Percentiles rank a stretch among this genome's conserved stretches.
Evolutionary conservation across 2,888 invertebrate species (phyloP).

Genomic region (Ormyrus nitidulus): DNA sequence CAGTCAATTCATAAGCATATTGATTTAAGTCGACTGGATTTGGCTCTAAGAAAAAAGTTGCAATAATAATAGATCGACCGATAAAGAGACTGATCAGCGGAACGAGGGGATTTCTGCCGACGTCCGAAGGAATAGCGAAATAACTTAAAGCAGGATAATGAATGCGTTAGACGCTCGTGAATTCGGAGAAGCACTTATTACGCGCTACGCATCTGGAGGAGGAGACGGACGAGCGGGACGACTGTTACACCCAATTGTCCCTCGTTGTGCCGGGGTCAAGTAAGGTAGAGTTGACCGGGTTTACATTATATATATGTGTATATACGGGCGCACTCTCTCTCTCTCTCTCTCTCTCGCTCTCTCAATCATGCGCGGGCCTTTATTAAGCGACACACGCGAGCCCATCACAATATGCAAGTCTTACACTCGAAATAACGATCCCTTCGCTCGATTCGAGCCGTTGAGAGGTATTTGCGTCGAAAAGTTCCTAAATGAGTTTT

Average conservation of each 20-base stretch:
- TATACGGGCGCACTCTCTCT: constrained; percentile 7
- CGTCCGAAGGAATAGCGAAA: no score
- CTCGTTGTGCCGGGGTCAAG: constrained; percentile 75
- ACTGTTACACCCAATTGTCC: constrained; percentile 76
- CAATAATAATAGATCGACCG: no score
- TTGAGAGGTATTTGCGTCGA: neutral
- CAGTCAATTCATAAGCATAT: no score
- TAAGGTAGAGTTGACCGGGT: constrained; percentile 68
- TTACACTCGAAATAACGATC: neutral
- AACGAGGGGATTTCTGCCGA: no score
- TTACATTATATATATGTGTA: constrained; percentile 1
- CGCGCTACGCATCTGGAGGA: constrained; percentile 39
- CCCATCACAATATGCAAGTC: neutral
- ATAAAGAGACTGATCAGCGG: no score
- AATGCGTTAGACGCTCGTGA: constrained; percentile 68
- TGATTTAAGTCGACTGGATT: no score
- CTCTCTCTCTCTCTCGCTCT: neutral
- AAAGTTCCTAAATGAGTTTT: neutral
- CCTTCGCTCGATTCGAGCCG: neutral
- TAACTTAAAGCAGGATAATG: constrained; percentile 60
- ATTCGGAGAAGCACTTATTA: constrained; percentile 65
- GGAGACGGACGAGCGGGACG: constrained; percentile 45
- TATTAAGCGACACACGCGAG: constrained; percentile 26
- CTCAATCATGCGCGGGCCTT: constrained; percentile 12
- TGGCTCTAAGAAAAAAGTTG: no score